These are phyloP conservation scores for Dichetophora obliterata DNA, from an alignment of 2,888 invertebrate species.

Conservation along the genomic window DNA sequence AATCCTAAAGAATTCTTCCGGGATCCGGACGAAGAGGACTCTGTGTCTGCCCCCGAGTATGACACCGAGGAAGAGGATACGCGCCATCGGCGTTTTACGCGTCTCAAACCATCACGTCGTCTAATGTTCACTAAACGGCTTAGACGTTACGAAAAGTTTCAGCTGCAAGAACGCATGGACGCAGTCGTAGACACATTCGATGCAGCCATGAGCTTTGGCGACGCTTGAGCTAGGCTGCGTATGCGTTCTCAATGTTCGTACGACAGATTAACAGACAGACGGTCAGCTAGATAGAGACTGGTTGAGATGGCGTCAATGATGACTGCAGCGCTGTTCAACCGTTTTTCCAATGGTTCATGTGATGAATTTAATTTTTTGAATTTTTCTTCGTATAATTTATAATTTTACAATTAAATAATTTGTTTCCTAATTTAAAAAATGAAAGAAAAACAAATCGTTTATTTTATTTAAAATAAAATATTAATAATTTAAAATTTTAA, in stretches of 20 bases:
- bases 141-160: slow-evolving; percentile 59
- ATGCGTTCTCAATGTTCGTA: background rate
- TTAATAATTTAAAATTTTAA: slow-evolving; percentile 28
- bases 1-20: slow-evolving; percentile 63
- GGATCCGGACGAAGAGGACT: slow-evolving; percentile 61
- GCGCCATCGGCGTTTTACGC: slow-evolving; percentile 58
- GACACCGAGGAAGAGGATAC: slow-evolving; percentile 61
- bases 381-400: slow-evolving; percentile 34
- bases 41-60: slow-evolving; percentile 64
- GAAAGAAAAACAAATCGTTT: slow-evolving; percentile 28
- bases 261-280: slow-evolving; percentile 16
- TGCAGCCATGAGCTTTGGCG: slow-evolving; percentile 62
- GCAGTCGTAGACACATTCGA: slow-evolving; percentile 64
- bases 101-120: slow-evolving; percentile 53
- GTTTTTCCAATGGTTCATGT: slow-evolving; percentile 58
- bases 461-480: slow-evolving; percentile 37
- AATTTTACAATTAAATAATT: slow-evolving; percentile 35
- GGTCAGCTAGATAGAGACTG: slow-evolving; percentile 43
- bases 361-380: slow-evolving; percentile 62
- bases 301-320: slow-evolving; percentile 40
- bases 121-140: slow-evolving; percentile 51
- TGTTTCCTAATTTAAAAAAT: slow-evolving; percentile 36
- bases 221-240: slow-evolving; percentile 41
- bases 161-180: slow-evolving; percentile 65
- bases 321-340: slow-evolving; percentile 53